Evolutionary conservation across 2,113 vertebrate genomes (phyloP).

Genomic region (Actinemys pallida): DNA sequence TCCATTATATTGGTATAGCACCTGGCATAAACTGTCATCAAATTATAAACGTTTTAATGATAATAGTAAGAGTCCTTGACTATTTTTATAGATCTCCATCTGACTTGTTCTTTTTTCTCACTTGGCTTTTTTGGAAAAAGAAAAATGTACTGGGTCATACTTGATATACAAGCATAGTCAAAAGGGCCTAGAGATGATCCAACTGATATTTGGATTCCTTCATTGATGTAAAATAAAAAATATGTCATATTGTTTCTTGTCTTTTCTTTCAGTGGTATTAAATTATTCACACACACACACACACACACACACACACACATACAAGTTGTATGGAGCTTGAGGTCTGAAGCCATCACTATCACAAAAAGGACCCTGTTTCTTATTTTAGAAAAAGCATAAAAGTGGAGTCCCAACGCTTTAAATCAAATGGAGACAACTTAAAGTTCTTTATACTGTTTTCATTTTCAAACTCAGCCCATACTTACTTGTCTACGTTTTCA

Average conservation of each 20-base stretch:
- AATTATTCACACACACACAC: neutral
- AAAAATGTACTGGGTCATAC: neutral
- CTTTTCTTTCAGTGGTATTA: neutral
- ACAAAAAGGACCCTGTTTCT: neutral
- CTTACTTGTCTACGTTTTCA: conserved; percentile 31
- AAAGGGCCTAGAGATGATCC: neutral
- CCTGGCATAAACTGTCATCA: neutral
- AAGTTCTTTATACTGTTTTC: neutral
- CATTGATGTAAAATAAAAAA: neutral
- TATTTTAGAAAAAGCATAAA: neutral
- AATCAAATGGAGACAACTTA: neutral
- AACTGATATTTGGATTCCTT: neutral
- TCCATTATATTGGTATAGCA: neutral
- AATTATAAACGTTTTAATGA: neutral
- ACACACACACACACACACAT: neutral
- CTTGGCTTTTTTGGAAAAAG: neutral
- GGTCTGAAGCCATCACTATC: neutral
- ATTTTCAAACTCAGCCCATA: conserved; percentile 23
- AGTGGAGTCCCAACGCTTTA: neutral
- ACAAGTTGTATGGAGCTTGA: neutral
- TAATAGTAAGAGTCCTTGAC: neutral
- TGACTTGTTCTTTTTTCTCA: neutral
- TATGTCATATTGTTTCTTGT: neutral
- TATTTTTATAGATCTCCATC: neutral
- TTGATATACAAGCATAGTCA: neutral